Conservation (phyloP, 2,888 invertebrate genomes). For the Carterocephalus palaemon region DNA sequence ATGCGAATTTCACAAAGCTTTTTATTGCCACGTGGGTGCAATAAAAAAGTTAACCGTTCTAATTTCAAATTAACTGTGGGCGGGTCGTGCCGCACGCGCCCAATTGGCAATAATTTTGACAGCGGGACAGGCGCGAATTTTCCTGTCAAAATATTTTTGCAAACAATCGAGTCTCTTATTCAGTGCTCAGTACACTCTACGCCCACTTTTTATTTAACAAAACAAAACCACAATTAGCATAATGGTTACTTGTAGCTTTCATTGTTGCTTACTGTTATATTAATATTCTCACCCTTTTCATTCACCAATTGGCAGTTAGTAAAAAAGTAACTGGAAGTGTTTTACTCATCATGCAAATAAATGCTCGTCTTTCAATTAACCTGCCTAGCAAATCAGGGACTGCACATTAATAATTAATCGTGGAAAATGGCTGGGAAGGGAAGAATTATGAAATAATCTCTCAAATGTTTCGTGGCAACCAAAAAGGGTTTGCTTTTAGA, state of each 20-base stretch:
- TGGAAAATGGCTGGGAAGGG: conserved; percentile 72
- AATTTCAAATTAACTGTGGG: conserved; percentile 66
- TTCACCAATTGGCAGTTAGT: conserved; percentile 7
- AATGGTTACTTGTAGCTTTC: conserved; percentile 56
- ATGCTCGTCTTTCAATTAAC: conserved; percentile 53
- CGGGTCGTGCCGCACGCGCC: conserved; percentile 50
- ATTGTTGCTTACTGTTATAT: conserved; percentile 33
- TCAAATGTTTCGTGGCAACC: conserved; percentile 65
- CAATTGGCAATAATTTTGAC: conserved; percentile 69
- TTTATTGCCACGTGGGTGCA: conserved; percentile 60
- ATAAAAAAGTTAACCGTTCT: conserved; percentile 70
- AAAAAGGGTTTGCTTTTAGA: conserved; percentile 63
- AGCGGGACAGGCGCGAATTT: conserved; percentile 66
- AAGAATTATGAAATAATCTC: conserved; percentile 73
- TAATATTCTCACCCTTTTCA: conserved; percentile 16
- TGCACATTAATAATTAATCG: conserved; percentile 67
- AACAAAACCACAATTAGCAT: conserved; percentile 79
- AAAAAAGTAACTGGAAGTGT: conserved; percentile 25
- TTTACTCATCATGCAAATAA: conserved; percentile 45
- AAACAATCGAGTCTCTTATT: conserved; percentile 66
- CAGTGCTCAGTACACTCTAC: conserved; percentile 40
- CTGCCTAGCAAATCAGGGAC: conserved; percentile 57
- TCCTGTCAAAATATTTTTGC: conserved; percentile 76
- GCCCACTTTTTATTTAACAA: conserved; percentile 62
- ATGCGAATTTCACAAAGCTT: background rate